Base-by-base conservation (phyloP, 2,797 vertebrate genomes). In the Esox masquinongy region DNA sequence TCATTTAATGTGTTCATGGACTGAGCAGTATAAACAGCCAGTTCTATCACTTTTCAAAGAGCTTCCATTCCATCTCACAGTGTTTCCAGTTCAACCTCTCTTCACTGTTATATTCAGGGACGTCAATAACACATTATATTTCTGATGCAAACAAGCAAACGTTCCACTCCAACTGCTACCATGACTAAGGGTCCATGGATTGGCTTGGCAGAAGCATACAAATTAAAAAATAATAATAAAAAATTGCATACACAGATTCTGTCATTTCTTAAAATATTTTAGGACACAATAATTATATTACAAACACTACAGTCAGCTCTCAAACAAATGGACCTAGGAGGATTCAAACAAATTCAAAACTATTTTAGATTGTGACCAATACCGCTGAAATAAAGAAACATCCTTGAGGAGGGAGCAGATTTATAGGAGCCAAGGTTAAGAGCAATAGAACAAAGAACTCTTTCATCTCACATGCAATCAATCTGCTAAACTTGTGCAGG, bases 21-120 rank as follows among this genome's bases (percentile, higher is more conserved):
- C 14, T 14, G 36, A 39, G 76, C 29, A 36, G 61, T 51, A 70
- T 17, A 19, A 8, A 49, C 59, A 67, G n/a, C 24, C 73, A 43
- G 26, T 19, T 49, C 47, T 56, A 43, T 22, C 49, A 16, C 31
- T 15, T 84, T 82, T 79, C 74, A 87, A 81, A 22, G 3, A 56
- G n/a, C 6, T 56, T 56, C 53, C n/a, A n/a, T 56, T 22, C 53
- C 53, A 19, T 56, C 53, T 22, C 8, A 56, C n/a, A 56, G 53
- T 8, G 2, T 56, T n/a, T 9, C n/a, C n/a, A 56, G 5, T 53
- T 53, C 17, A 0, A 53, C 4, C 19, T 53, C 50, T 53, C 50
- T 53, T 17, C 19, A n/a, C 17, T 6, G 7, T n/a, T 53, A 53
- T 53, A 53, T 1, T 53, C 17, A 53, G 19, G 8, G 8, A 56